A percentile compares a stretch with the other conserved stretches of the same genome.
These are phyloP conservation scores for Riparia riparia DNA, from an alignment of 2,113 vertebrate genomes.

Conservation along the genomic window DNA sequence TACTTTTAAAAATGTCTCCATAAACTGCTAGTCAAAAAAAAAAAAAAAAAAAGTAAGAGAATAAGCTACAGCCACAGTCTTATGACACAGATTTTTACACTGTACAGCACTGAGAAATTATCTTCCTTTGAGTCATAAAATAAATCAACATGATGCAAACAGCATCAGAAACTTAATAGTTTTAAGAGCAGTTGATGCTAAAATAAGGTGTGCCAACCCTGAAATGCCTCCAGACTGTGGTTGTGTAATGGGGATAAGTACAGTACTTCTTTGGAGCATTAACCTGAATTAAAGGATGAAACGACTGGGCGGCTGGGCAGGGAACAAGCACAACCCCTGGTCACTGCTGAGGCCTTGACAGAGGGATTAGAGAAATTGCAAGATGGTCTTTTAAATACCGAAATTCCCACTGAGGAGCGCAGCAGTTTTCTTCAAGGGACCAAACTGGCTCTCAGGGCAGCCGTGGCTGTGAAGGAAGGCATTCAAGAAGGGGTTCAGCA, in stretches of 20 bases:
- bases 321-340: neutral
- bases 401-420: neutral
- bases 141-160: neutral
- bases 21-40: neutral
- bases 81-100: neutral
- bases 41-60: neutral
- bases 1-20: neutral
- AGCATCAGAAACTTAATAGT: neutral
- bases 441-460: neutral
- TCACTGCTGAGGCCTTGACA: neutral
- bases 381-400: fast-evolving
- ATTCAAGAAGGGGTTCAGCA: neutral
- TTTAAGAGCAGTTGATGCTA: neutral
- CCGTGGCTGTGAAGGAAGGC: fast-evolving
- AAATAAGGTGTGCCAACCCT: neutral
- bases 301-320: neutral
- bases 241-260: conserved; percentile 48
- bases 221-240: neutral
- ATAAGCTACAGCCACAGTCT: neutral
- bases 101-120: neutral
- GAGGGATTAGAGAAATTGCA: neutral
- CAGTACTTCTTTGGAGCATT: conserved; percentile 34
- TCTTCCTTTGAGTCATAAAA: neutral
- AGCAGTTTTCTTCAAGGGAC: neutral
- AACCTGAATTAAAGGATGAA: conserved; percentile 62